Evolutionary conservation across 2,113 vertebrate species (phyloP), one percentile per base, ranked within the genome.

Genomic region (Motacilla tschutschensis): DNA sequence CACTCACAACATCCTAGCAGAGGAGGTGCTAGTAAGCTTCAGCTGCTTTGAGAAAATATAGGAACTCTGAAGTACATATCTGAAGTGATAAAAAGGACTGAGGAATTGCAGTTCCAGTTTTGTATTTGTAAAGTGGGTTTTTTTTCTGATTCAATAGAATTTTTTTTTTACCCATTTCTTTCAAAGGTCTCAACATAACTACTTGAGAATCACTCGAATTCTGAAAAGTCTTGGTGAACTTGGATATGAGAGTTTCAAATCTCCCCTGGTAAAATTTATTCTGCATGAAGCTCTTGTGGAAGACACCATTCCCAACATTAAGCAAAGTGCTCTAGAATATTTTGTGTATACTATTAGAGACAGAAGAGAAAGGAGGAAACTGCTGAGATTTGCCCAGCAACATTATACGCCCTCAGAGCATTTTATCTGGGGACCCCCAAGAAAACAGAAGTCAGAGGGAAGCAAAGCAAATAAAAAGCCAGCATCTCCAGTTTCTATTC

Each of bases 221-320:
- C 96, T 99, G 88, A 99, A 99, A 97, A 99, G 99, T 66, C 97
- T 99, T 47, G 99, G 99, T 2, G 99, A 99, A 87, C 98, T 99
- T 62, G 99, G 99, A 82, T 99, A 98, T 47, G 99, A 99, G 96
- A 97, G 97, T 93, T 99, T 99, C 96, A 99, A 99, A 93, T 96
- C 97, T 74, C 98, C 98, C 6, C 96, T 99, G 83, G 98, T 99
- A 48, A 98, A 97, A 67, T 97, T 99, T 50, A 98, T 99, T 93
- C 97, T 99, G 79, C 97, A 99, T 17, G 99, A 99, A 94, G 97
- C 99, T 31, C 97, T 99, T 67, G 97, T 98, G 83, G 97, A 97
- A 91, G 97, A 97, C 59, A 99, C 98, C 17, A 96, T 99, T 79
- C 98, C 98, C 83, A 99, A 99, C 93, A 99, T 99, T 96, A 98